phyloP scores from a whole-genome alignment of 2,113 vertebrate genomes.

The Rhineura floridana region DNA sequence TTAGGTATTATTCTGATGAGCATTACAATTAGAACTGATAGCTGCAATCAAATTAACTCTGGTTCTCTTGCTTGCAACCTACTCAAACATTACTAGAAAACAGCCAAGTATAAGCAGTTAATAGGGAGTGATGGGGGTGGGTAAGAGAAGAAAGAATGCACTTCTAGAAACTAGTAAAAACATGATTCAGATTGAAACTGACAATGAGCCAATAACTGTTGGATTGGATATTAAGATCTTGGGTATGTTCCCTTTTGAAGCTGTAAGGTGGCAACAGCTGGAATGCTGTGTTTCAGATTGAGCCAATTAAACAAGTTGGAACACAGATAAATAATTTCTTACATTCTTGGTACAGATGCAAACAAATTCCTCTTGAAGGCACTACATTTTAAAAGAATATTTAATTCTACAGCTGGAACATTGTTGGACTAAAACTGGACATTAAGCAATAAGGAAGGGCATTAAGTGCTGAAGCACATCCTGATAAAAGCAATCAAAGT shows the following conservation, averaged over 20 bases:
- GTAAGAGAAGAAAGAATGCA: not conserved
- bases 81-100: not conserved
- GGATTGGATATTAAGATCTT: constrained; percentile 36
- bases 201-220: constrained; percentile 42
- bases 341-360: not conserved
- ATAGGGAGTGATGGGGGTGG: not conserved
- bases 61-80: not conserved
- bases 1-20: not conserved
- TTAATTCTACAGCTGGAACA: not conserved
- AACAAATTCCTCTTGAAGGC: not conserved
- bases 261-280: constrained; percentile 2
- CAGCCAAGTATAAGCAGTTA: not conserved
- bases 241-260: constrained; percentile 25
- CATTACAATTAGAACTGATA: not conserved
- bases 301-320: constrained; percentile 31
- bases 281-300: not conserved
- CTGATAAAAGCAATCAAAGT: not conserved
- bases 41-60: not conserved
- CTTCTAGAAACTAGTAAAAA: constrained; percentile 27
- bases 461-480: not conserved
- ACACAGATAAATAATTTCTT: constrained; percentile 14
- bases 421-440: not conserved
- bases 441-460: not conserved
- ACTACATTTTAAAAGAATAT: not conserved
- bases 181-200: constrained; percentile 12